Percentiles rank a stretch among this genome's conserved stretches.
These are phyloP conservation scores for Mycogona germanica DNA, from an alignment of 2,888 invertebrate genomes.

Conservation along the genomic window DNA sequence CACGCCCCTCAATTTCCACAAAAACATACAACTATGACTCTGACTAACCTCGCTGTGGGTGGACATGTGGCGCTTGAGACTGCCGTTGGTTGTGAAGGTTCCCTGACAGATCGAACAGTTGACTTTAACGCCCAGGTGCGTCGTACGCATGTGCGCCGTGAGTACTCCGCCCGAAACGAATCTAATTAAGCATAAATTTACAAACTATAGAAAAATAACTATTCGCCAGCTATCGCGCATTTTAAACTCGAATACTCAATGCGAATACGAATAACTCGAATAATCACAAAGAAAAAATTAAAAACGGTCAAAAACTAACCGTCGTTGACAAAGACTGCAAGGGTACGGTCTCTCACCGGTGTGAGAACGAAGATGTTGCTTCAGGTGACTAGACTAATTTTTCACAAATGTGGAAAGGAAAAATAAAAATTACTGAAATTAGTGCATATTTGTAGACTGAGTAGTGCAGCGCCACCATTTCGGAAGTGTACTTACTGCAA, in stretches of 20 bases:
- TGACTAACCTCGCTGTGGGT: slow-evolving; percentile 39
- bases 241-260: too few species aligned
- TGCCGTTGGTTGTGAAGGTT: slow-evolving; percentile 45
- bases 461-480: too few species aligned
- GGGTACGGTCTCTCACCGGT: slow-evolving; percentile 38
- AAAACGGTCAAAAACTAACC: neutral
- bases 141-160: slow-evolving; percentile 29
- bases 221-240: too few species aligned
- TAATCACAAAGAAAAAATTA: neutral
- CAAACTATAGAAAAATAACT: too few species aligned
- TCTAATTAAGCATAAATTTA: too few species aligned
- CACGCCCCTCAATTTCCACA: too few species aligned
- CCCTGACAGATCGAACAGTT: slow-evolving; percentile 42
- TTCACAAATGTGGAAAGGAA: too few species aligned
- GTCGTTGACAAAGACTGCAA: slow-evolving; percentile 30
- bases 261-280: neutral
- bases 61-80: slow-evolving; percentile 41
- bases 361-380: slow-evolving; percentile 38
- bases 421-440: too few species aligned
- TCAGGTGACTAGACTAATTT: slow-evolving; percentile 35
- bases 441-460: too few species aligned
- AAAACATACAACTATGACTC: too few species aligned
- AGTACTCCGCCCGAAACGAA: neutral
- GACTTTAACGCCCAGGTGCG: slow-evolving; percentile 38
- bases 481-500: too few species aligned